Percentiles rank a stretch among this genome's conserved stretches.
Evolutionary conservation across 1,140 invertebrate species (phyloP).

Genomic region (Papilio helenus): DNA sequence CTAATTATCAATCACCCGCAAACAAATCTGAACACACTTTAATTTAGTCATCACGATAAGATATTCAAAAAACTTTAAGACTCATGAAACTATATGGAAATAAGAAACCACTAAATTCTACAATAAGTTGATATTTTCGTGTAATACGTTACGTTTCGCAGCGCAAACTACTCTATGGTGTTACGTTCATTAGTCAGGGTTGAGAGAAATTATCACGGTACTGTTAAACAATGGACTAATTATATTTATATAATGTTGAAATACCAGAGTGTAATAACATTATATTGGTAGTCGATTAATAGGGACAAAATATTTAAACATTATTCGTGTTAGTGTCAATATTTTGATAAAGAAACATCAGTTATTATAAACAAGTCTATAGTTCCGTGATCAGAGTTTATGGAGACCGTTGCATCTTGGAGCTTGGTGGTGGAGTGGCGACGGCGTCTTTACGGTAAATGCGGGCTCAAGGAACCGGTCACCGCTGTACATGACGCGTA

Average conservation of each 20-base stretch:
- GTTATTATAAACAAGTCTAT: background rate
- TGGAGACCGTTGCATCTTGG: background rate
- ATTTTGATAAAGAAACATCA: background rate
- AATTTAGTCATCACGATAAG: background rate
- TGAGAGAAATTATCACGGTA: slow-evolving; percentile 29
- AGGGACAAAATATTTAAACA: slow-evolving; percentile 2
- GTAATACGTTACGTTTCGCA: slow-evolving; percentile 21
- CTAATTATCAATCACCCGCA: slow-evolving; percentile 8
- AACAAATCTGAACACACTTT: slow-evolving; percentile 3
- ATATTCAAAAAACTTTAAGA: background rate
- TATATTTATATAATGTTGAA: slow-evolving; percentile 20
- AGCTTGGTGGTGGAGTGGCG: background rate
- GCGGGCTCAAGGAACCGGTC: slow-evolving; percentile 25
- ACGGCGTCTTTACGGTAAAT: slow-evolving; percentile 28
- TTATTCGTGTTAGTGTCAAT: too few species aligned
- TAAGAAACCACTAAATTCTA: background rate
- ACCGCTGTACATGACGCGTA: slow-evolving; percentile 44
- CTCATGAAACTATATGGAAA: background rate
- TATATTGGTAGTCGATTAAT: slow-evolving; percentile 8
- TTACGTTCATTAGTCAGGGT: slow-evolving; percentile 19
- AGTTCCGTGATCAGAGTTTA: background rate
- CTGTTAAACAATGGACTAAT: slow-evolving; percentile 29
- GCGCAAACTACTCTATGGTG: background rate
- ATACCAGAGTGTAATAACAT: slow-evolving; percentile 7
- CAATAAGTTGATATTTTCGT: background rate